Base-by-base conservation (phyloP, 2,888 invertebrate species). In the Lycaena phlaeas region DNA sequence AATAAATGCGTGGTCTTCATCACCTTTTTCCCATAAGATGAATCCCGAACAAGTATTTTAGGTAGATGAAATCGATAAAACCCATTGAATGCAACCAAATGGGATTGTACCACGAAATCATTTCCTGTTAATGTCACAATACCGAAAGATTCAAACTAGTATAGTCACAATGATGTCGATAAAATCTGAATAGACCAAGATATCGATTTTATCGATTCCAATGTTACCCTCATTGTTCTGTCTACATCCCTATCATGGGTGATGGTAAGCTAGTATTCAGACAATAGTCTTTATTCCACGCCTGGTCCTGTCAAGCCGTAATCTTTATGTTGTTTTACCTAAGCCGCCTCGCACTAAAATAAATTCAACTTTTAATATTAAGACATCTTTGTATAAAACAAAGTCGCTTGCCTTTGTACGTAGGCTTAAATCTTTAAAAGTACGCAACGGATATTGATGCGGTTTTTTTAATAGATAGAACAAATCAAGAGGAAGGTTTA, bases 191-290 rank as follows among this genome's bases (percentile, higher is more conserved):
- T 66, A 61, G 59, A 51, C 63, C 62, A 72, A 68, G 61, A 54
- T 61, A 70, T 71, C 68, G 75, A 71, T 66, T 61, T 67, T 61
- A 62, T 62, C 60, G 61, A 65, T 66, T 56, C 45, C 55, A 54
- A 56, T 59, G 51, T 71, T 68, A 66, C 70, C 67, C 69, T 71
- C 72, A 82, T 82, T 82, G 81, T 79, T 57, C 75, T 79, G 81
- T 81, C 81, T 54, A 43, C 68, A 68, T 64, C 71, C 70, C 68
- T 66, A 64, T 67, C 68, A 59, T 59, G 53, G 52, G 49, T 43
- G 52, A 56, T 54, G 59, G 54, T 65, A 64, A 68, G 64, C 64
- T 67, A 70, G 72, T 63, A 61, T 59, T 61, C 53, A 64, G 61
- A 77, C 73, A 78, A 77, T 73, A 58, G 62, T 59, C 56, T 57